A percentile compares a stretch with the other conserved stretches of the same genome.
Evolutionary conservation across 2,888 invertebrate genomes (phyloP).

Genomic region (Macrosiphum euphorbiae): DNA sequence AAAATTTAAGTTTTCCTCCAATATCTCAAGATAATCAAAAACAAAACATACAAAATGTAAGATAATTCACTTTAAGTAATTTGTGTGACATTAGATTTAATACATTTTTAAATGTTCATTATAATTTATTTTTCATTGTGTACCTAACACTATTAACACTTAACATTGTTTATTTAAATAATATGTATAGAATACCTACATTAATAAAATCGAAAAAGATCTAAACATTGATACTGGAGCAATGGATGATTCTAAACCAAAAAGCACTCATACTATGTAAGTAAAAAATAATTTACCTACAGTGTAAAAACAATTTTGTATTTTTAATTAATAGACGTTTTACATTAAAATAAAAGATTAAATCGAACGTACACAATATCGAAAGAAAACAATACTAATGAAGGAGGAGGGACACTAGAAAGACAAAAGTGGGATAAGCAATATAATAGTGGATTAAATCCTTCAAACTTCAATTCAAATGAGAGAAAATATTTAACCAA

Average conservation of each 20-base stretch:
- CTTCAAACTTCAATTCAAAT: constrained; percentile 24
- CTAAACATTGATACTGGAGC: constrained; percentile 11
- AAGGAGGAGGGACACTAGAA: not conserved
- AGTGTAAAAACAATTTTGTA: not conserved
- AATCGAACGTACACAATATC: constrained; percentile 58
- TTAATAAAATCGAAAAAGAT: constrained; percentile 48
- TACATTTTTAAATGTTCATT: not conserved
- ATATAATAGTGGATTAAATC: constrained; percentile 35
- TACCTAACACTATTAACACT: not conserved
- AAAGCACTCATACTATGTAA: constrained; percentile 61
- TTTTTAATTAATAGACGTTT: not conserved
- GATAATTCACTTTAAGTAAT: not conserved
- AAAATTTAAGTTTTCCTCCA: constrained; percentile 58
- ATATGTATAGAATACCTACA: constrained; percentile 33
- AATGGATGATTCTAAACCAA: constrained; percentile 45
- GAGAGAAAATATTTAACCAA: constrained; percentile 19
- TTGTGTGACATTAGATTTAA: not conserved
- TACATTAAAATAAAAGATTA: constrained; percentile 29
- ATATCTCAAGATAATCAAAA: constrained; percentile 49
- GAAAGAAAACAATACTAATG: constrained; percentile 44
- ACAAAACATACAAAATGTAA: constrained; percentile 40
- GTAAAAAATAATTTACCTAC: not conserved
- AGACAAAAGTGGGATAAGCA: constrained; percentile 60
- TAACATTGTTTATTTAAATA: not conserved
- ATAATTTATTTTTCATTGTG: not conserved